Conservation (phyloP, 2,797 vertebrate genomes). For the Adelosebastes latens region DNA sequence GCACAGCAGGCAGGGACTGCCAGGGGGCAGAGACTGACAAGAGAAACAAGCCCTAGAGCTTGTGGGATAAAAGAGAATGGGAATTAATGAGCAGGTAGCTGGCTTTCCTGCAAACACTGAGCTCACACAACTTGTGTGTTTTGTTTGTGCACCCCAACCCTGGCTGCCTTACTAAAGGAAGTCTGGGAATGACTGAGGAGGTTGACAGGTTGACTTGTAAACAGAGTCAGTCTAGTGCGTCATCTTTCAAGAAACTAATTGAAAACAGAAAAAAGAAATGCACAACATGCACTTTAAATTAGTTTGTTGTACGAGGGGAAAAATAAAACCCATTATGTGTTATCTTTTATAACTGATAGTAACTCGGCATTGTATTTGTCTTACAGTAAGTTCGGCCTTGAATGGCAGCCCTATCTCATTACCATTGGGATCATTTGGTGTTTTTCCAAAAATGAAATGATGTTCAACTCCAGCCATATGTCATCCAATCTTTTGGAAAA, state of each 20-base stretch:
- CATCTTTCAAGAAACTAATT: conserved; percentile 6
- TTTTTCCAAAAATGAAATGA: conserved; percentile 47
- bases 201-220: conserved; percentile 14
- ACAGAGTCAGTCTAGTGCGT: conserved; percentile 3
- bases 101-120: conserved; percentile 53
- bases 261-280: not conserved
- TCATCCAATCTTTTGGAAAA: conserved; percentile 65
- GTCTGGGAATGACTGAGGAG: conserved; percentile 4
- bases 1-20: conserved; percentile 54
- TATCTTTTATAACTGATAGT: conserved; percentile 2
- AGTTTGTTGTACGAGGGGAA: not conserved
- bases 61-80: conserved; percentile 65
- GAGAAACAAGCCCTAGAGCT: conserved; percentile 62
- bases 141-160: conserved; percentile 31
- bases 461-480: conserved; percentile 48
- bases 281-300: conserved; percentile 2
- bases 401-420: conserved; percentile 7
- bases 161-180: conserved; percentile 29
- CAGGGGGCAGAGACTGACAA: conserved; percentile 62
- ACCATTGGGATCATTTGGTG: conserved; percentile 19
- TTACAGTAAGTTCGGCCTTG: not conserved
- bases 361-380: not conserved
- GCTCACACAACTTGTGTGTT: conserved; percentile 40
- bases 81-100: conserved; percentile 73
- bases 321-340: not conserved